Conservation (phyloP, 2,113 vertebrate genomes). For the Boulengerochromis microlepis region DNA sequence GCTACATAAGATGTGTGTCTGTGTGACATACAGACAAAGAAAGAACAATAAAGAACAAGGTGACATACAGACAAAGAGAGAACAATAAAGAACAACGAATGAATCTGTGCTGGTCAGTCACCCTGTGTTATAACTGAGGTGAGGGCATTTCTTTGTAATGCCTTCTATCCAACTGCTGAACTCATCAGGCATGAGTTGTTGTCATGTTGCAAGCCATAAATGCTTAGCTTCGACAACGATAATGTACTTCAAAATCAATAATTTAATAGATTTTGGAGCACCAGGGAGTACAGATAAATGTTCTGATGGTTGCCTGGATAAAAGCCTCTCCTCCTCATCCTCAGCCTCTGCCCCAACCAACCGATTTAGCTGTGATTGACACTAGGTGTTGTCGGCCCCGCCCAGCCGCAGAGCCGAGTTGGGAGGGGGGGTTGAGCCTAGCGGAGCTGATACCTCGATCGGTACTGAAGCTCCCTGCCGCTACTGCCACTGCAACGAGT, state of each 20-base stretch:
- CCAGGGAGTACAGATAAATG: background rate
- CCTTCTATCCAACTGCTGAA: background rate
- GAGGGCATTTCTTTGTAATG: background rate
- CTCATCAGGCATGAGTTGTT: background rate
- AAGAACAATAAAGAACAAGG: background rate
- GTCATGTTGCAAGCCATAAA: background rate
- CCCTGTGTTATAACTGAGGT: background rate
- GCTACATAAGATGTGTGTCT: background rate
- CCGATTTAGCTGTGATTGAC: slow-evolving; percentile 41
- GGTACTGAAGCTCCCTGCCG: slow-evolving; percentile 47
- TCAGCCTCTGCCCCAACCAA: background rate
- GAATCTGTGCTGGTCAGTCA: background rate
- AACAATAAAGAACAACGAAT: background rate
- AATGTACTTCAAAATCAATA: slow-evolving; percentile 49
- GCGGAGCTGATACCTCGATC: slow-evolving; percentile 25
- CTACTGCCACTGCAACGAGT: slow-evolving; percentile 33
- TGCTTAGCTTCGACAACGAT: slow-evolving; percentile 28
- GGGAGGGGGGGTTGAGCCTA: slow-evolving; percentile 27
- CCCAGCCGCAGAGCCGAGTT: slow-evolving; percentile 53
- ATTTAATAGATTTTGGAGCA: slow-evolving; percentile 36
- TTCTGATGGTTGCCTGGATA: background rate
- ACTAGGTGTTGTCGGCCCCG: slow-evolving; percentile 36
- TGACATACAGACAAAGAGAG: background rate
- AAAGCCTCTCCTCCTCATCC: slow-evolving; percentile 10
- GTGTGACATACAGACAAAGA: background rate